phyloP scores from a whole-genome alignment of 92 coral and sea anemone genomes.

The Zoanthus solanderi region DNA sequence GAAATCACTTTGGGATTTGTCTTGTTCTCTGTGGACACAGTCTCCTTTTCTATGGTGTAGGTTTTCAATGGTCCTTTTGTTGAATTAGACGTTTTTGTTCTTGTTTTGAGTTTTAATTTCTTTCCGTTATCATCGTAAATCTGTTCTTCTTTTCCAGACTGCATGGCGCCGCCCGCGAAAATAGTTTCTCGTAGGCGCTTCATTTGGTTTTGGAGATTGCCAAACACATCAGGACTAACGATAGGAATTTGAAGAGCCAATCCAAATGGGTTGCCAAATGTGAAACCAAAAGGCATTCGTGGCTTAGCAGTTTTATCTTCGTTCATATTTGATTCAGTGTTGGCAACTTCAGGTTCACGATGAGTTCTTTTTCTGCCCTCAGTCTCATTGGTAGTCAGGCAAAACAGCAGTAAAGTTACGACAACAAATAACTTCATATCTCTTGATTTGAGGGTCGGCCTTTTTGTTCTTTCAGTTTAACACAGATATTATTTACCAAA shows the following conservation, averaged over 20 bases:
- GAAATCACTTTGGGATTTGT: slow-evolving; percentile 70
- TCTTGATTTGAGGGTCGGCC: neutral
- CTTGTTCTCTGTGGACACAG: slow-evolving; percentile 79
- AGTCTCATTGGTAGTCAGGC: slow-evolving; percentile 45
- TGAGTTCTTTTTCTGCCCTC: slow-evolving; percentile 69
- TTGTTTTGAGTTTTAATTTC: slow-evolving; percentile 68
- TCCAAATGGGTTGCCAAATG: slow-evolving; percentile 61
- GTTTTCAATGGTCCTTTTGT: slow-evolving; percentile 83
- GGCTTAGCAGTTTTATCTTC: slow-evolving; percentile 44
- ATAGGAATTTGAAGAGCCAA: slow-evolving; percentile 84
- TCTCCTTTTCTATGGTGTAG: slow-evolving; percentile 72
- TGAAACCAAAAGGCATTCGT: slow-evolving; percentile 51
- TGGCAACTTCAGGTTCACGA: slow-evolving; percentile 15
- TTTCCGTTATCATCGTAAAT: slow-evolving; percentile 38
- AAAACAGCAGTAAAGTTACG: slow-evolving; percentile 32
- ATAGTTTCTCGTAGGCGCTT: slow-evolving; percentile 41
- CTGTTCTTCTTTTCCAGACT: slow-evolving; percentile 21
- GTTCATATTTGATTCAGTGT: slow-evolving; percentile 25
- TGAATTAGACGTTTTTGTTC: slow-evolving; percentile 74
- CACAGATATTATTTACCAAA: neutral
- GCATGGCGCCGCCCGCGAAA: slow-evolving; percentile 8
- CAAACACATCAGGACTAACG: slow-evolving; percentile 67
- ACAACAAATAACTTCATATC: slow-evolving; percentile 34
- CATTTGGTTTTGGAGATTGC: slow-evolving; percentile 56
- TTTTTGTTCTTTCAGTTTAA: neutral